Percentiles rank a stretch among this genome's conserved stretches.
Conservation (phyloP, 2,797 vertebrate genomes). For the Sarcoramphus papa region DNA sequence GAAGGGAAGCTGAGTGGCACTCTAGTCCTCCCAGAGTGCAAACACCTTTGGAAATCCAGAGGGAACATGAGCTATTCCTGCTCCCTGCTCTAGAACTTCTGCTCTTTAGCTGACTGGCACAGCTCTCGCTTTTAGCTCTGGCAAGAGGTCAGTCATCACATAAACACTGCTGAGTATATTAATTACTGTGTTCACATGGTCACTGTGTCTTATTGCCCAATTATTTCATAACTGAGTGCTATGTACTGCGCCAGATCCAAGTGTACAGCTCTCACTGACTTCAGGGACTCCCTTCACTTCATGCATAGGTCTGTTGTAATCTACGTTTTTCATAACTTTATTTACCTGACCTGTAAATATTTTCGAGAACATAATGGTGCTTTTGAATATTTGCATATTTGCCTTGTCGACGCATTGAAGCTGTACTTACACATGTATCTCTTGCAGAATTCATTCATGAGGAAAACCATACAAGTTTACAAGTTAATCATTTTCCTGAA, state of each 20-base stretch:
- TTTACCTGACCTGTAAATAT: neutral
- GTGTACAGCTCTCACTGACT: neutral
- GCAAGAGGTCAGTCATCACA: neutral
- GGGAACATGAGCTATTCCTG: neutral
- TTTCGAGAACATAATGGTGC: constrained; percentile 1
- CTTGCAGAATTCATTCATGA: constrained; percentile 64
- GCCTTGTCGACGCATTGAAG: neutral
- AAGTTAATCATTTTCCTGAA: constrained; percentile 61
- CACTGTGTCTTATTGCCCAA: neutral
- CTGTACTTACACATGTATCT: constrained; percentile 45
- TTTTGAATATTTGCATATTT: neutral
- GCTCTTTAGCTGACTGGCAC: neutral
- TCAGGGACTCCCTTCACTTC: neutral
- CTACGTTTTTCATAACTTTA: neutral
- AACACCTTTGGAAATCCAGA: neutral
- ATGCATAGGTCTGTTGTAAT: neutral
- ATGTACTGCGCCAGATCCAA: neutral
- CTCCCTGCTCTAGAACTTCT: neutral
- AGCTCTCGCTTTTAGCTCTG: neutral
- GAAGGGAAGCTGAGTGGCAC: neutral
- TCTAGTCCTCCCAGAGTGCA: neutral
- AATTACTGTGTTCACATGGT: neutral
- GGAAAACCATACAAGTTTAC: constrained; percentile 44
- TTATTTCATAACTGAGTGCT: constrained; percentile 13
- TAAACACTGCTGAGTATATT: neutral